Percentiles rank a stretch among this genome's conserved stretches.
Conservation (phyloP, 2,113 vertebrate genomes). For the Tauraco erythrolophus region DNA sequence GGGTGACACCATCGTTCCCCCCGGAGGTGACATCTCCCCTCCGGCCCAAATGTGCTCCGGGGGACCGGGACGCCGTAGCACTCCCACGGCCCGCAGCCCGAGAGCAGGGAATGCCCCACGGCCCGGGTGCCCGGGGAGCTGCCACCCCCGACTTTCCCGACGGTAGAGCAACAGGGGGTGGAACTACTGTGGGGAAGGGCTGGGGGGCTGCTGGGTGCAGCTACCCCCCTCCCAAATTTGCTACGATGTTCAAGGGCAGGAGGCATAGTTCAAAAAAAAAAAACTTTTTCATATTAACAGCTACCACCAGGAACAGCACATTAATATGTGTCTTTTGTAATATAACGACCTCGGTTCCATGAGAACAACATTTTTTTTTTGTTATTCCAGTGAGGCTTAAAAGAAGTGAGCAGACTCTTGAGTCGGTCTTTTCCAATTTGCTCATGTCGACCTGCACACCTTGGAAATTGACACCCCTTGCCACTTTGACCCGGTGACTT, state of each 20-base stretch:
- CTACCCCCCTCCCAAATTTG: neutral
- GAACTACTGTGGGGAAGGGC: too few relatives aligned
- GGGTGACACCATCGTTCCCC: neutral
- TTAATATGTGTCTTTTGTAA: neutral
- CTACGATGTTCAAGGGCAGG: neutral
- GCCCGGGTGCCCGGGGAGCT: neutral
- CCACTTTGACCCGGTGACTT: neutral
- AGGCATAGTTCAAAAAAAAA: neutral
- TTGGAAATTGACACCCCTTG: neutral
- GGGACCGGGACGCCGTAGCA: accelerated
- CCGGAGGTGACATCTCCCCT: neutral
- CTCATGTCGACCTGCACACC: accelerated
- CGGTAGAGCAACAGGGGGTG: accelerated
- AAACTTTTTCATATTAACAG: neutral
- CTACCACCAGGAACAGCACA: neutral
- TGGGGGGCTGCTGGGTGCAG: neutral
- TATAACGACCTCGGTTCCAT: neutral
- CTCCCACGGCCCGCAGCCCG: accelerated
- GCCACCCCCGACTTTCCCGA: accelerated
- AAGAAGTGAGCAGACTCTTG: neutral
- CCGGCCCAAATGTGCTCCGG: neutral
- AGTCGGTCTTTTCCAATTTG: neutral
- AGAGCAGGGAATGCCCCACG: too few relatives aligned
- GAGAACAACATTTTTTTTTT: neutral
- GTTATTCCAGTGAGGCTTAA: neutral